These are phyloP conservation scores for Xenus cinereus DNA, from an alignment of 2,113 vertebrate species.

Conservation along the genomic window DNA sequence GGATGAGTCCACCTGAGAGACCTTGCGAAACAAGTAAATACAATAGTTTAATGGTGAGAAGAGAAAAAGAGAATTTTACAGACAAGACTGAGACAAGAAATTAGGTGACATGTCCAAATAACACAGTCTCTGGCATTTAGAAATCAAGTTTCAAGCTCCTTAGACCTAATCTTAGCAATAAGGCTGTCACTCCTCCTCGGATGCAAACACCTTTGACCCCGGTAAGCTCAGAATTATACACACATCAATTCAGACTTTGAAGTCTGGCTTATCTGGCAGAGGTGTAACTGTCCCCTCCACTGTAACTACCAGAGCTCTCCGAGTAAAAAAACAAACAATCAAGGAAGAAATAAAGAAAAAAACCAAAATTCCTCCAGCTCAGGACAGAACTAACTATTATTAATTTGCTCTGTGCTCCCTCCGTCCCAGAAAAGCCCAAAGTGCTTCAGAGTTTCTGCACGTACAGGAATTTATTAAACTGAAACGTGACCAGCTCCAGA, in stretches of 20 bases:
- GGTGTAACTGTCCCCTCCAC: constrained; percentile 18
- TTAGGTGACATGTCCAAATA: neutral
- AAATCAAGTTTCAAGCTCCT: neutral
- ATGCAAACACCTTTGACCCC: constrained; percentile 9
- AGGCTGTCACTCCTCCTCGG: neutral
- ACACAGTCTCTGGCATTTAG: neutral
- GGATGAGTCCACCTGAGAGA: neutral
- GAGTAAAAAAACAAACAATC: neutral
- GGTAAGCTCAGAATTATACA: neutral
- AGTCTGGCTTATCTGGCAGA: constrained; percentile 35
- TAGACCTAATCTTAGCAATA: neutral
- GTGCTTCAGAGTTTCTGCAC: neutral
- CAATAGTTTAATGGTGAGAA: neutral
- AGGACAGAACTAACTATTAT: neutral
- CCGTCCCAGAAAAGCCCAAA: neutral
- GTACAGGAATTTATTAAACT: neutral
- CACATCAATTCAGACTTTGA: constrained; percentile 48
- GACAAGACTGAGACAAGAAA: neutral
- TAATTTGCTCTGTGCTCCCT: neutral
- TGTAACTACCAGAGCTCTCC: neutral
- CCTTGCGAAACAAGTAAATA: accelerated
- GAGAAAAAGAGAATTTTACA: neutral
- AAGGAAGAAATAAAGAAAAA: neutral
- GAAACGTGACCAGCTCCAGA: neutral
- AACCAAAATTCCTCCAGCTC: neutral